Base-by-base conservation (phyloP, 2,888 invertebrate species). In the Hirtodrosophila alboralis region DNA sequence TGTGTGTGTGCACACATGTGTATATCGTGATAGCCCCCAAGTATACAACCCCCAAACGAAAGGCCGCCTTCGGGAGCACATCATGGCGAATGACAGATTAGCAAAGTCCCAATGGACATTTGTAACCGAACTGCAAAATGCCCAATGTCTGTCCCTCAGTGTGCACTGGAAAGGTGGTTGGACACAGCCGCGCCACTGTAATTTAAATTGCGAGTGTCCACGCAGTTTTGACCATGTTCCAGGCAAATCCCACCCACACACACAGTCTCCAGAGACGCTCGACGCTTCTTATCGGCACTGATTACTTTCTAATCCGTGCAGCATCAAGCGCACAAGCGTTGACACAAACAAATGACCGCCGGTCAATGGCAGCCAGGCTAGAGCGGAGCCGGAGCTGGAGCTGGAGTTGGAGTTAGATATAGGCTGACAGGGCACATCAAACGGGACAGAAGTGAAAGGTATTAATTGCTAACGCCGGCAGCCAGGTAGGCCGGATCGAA, bases 81-180 rank as follows among this genome's bases (percentile, higher is more conserved):
- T 79, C 81, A 84, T 83, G 75, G 71, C 79, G 79, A 88, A 86
- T 88, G 89, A 88, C 88, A 86, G 85, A 87, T 88, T 88, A 75
- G 74, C 71, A 78, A 87, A 81, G 84, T 85, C 84, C 84, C 85
- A 78, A 71, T 77, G 89, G 88, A 73, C 86, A 83, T 88, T 87
- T 84, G 86, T 85, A 88, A 87, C 76, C 64, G 51, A 84, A 86
- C 75, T 68, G 71, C 72, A 68, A 68, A 84, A 66, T 77, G 67
- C 68, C 69, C 67, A 69, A 66, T 59, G 69, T 51, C 64, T 37
- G 59, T 33, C 28, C 49, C 48, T 43, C 51, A 41, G 44, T 36
- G 54, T 60, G 41, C 21, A 28, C 33, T 18, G 53, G 40, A n/a
- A 59, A 14, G 51, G 31, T 37, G 36, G 43, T 10, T 23, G 43